These are phyloP conservation scores for Hiodon alosoides DNA, from an alignment of 2,113 vertebrate genomes.

Conservation along the genomic window DNA sequence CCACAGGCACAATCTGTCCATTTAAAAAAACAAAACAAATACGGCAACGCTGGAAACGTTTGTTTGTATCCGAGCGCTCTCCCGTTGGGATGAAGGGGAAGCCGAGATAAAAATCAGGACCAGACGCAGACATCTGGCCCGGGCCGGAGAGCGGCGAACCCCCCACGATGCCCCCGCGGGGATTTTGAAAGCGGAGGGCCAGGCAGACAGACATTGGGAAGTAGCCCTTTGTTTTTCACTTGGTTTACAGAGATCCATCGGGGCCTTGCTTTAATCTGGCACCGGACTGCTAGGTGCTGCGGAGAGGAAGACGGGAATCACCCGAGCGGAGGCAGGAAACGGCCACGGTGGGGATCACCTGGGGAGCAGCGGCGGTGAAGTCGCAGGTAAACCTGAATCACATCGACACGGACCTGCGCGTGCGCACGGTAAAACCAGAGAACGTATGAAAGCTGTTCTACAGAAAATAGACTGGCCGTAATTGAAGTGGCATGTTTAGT, in stretches of 20 bases:
- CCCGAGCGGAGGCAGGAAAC: too few relatives aligned
- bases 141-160: not conserved
- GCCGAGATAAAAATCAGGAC: constrained; percentile 30
- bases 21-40: constrained; percentile 25
- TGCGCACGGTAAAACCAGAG: not conserved
- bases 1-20: constrained; percentile 40
- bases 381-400: not conserved
- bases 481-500: not conserved
- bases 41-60: constrained; percentile 22
- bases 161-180: too few relatives aligned
- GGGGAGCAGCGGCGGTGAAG: too few relatives aligned
- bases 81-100: constrained; percentile 26
- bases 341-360: too few relatives aligned
- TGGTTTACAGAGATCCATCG: not conserved
- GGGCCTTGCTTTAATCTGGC: too few relatives aligned
- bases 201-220: not conserved
- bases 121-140: not conserved
- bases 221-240: not conserved
- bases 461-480: not conserved
- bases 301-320: too few relatives aligned
- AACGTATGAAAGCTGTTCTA: not conserved
- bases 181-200: not conserved
- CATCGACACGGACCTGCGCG: not conserved
- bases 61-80: constrained; percentile 26
- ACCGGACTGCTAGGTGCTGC: too few relatives aligned